Evolutionary conservation across 2,888 invertebrate species (phyloP), one percentile per base, ranked within the genome.

Genomic region (Toxonevra muliebris): DNA sequence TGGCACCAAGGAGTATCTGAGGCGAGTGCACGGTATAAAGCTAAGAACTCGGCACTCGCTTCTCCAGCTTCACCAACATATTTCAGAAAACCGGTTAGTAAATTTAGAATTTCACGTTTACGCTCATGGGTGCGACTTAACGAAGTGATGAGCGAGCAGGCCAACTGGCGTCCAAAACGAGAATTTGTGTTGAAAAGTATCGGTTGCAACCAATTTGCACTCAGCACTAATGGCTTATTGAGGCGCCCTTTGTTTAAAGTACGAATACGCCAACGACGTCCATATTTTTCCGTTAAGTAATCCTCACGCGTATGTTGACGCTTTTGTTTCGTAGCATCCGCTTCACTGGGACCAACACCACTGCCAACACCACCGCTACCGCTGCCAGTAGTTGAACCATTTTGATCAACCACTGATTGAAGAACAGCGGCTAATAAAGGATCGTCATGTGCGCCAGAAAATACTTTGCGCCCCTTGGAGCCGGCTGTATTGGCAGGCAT

Each of bases 141-240:
- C 1, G 93, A 91, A 81, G 94, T 93, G 19, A 97, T 89, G 86
- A 97, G 92, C 80, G 92, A 93, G 77, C 96, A 96, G 11, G 95
- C 94, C 45, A 96, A 91, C 84, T 95, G 93, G 30, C 97, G 89
- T 0, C 96, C 95, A 71, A 95, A 89, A 61, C 95, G 89, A 0
- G 96, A 97, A 81, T 95, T 94, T 0, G 94, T 91, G 86, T 96
- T 96, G 85, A 97, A 97, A 77, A 97, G 88, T 9, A 97, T 93
- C n/a, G 93, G 92, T 74, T 94, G 92, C 69, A 97, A 87, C 97
- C 97, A 97, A 0, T 88, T 89, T 45, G 88, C 87, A 1, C 87
- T 87, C 63, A 90, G 82, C 69, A 88, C 87, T 30, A 90, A 85
- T 70, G 85, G 86, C 80, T 79, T 87, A 80, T 45, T 85, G 66